phyloP scores from a whole-genome alignment of 2,888 invertebrate species.

The Teinopalpus imperialis region DNA sequence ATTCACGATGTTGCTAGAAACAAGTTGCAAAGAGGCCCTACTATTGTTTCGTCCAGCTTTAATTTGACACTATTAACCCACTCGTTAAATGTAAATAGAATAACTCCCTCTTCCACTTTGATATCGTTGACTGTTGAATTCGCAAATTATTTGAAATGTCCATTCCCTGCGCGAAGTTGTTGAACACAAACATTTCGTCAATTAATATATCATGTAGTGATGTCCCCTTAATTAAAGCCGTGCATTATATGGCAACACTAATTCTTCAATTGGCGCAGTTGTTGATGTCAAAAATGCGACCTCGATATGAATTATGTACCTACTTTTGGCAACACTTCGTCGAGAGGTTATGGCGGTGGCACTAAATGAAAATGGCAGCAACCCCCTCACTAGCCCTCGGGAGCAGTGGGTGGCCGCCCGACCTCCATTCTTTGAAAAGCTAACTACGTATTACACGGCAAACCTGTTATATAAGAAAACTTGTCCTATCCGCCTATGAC shows the following conservation, averaged over 20 bases:
- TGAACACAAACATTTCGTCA: conserved; percentile 15
- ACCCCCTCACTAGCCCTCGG: conserved; percentile 54
- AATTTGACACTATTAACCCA: no score
- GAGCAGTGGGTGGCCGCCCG: conserved; percentile 57
- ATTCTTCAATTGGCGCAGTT: conserved; percentile 28
- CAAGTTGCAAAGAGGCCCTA: no score
- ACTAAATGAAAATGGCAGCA: conserved; percentile 32
- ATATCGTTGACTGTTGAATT: no score
- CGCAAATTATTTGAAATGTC: no score
- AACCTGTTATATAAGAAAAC: conserved; percentile 27
- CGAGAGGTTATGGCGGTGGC: conserved; percentile 26
- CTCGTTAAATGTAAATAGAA: no score
- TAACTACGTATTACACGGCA: conserved; percentile 28
- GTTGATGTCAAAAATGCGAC: conserved; percentile 12
- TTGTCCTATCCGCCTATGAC: conserved; percentile 17
- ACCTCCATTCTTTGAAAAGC: conserved; percentile 42
- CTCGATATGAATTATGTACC: conserved; percentile 10
- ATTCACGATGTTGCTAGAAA: no score
- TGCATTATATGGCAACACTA: conserved; percentile 21
- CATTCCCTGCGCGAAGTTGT: no score
- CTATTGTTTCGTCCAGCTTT: no score
- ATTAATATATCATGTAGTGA: conserved; percentile 3
- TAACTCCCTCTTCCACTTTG: no score
- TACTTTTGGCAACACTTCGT: conserved; percentile 21
- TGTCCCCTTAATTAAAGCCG: conserved; percentile 4